Evolutionary conservation across 2,113 vertebrate species (phyloP), one percentile per base, ranked within the genome.

Genomic region (Rhinolophus sinicus): DNA sequence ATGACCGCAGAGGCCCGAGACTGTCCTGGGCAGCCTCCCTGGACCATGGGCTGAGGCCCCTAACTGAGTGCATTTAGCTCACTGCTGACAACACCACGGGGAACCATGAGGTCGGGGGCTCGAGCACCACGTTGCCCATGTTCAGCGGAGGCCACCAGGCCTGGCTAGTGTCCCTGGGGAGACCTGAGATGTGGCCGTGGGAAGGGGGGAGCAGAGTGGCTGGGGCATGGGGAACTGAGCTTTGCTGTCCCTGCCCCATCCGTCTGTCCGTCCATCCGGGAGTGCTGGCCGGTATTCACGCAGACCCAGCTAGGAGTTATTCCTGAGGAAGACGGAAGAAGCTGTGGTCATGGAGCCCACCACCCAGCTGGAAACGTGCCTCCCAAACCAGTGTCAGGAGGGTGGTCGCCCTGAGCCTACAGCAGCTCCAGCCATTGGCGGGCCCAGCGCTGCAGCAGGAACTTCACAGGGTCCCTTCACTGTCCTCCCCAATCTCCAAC

Each of bases 1-100:
- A 75, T 50, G 78, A 72, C 64, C 69, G 35, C 89, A 35, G 9
- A 90, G 72, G 96, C 97, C 92, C 96, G 90, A 96, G 88, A n/a
- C 50, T 40, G 28, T 83, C 76, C 58, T 70, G 83, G 16, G 92
- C 33, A 5, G 52, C 72, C 64, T 40, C 84, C 35, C 88, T 28
- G 52, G 56, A 35, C 73, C 38, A 4, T 0, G 10, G 88, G 58
- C 83, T n/a, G 12, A 50, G 54, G 60, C 56, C 13, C 69, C 77
- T 70, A 47, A 54, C 16, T 2, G 44, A 38, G 50, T 76, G 72
- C 52, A n/a, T 38, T 28, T 18, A 40, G 72, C 14, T 28, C 33
- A 56, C 47, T 83, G 73, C 75, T 80, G 80, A 35, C 56, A 13
- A 3, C 2, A 38, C 89, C 15, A 28, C 54, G 30, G 6, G 28